A percentile compares a stretch with the other conserved stretches of the same genome.
Evolutionary conservation across 2,113 vertebrate genomes (phyloP).

Genomic region (pig (Sus scrofa)): T2T-Sscrofa CM000817.6:169518501-169519000

Average conservation of each 20-base stretch:
- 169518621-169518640: neutral
- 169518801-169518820: too few species aligned
- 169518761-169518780: too few species aligned
- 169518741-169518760: too few species aligned
- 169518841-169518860: too few species aligned
- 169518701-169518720: too few species aligned
- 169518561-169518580: conserved; percentile 7
- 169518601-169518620: neutral
- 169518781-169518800: too few species aligned
- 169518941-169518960: neutral
- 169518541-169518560: neutral
- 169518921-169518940: neutral
- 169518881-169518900: neutral
- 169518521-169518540: neutral
- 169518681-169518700: too few species aligned
- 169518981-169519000: conserved; percentile 13
- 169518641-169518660: too few species aligned
- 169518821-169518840: too few species aligned
- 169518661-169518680: too few species aligned
- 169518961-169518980: neutral
- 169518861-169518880: too few species aligned
- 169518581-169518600: neutral
- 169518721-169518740: too few species aligned
- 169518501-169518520: conserved; percentile 16
- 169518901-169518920: neutral